Conservation (phyloP, 2,888 invertebrate genomes). For the Enoplolaimus lenunculus region DNA sequence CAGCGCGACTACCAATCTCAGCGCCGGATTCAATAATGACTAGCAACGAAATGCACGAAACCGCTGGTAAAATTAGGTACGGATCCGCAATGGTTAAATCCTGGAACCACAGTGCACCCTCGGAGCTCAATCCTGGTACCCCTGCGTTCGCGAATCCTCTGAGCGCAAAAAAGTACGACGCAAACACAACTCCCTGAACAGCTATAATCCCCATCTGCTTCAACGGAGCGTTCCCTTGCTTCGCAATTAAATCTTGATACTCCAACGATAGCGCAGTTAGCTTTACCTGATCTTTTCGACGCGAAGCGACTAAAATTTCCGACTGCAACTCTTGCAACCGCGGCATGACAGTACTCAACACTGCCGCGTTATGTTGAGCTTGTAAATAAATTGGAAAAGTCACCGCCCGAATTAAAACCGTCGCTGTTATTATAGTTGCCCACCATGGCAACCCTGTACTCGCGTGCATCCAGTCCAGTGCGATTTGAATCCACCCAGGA, state of each 20-base stretch:
- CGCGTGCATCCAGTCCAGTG: background rate
- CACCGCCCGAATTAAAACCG: background rate
- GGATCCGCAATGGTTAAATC: constrained; percentile 10
- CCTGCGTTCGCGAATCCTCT: background rate
- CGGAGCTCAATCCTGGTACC: background rate
- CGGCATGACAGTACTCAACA: background rate
- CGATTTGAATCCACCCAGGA: background rate
- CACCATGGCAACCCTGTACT: background rate
- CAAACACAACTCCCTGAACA: background rate
- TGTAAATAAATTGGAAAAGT: background rate
- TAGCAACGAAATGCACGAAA: background rate
- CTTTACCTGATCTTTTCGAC: background rate
- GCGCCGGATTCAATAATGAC: background rate
- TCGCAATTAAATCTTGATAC: background rate
- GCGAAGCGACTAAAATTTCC: background rate
- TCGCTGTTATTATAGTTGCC: background rate
- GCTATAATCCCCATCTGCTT: background rate
- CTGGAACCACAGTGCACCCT: constrained; percentile 6
- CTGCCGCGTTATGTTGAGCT: background rate
- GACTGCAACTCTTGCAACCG: background rate
- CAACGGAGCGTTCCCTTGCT: background rate
- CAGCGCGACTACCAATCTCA: background rate
- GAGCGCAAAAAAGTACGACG: background rate
- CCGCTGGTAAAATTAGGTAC: background rate
- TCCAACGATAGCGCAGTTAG: background rate